A percentile compares a stretch with the other conserved stretches of the same genome.
These are phyloP conservation scores for Pseudanteris insignis DNA, from an alignment of 2,888 invertebrate genomes.

Conservation along the genomic window DNA sequence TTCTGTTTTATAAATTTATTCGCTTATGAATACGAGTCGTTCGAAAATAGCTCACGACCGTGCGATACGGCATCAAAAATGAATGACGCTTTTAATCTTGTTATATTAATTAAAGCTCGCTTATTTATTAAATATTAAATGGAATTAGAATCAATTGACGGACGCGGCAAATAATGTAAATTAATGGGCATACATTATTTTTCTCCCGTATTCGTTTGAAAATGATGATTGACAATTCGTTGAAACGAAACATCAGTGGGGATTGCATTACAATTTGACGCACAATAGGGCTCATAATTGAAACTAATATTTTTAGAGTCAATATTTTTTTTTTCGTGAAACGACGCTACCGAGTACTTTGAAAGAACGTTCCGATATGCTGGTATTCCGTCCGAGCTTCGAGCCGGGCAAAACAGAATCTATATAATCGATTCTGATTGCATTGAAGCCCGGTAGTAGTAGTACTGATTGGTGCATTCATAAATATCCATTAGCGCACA, in stretches of 20 bases:
- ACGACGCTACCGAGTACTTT: slow-evolving; percentile 4
- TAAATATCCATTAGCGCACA: slow-evolving; percentile 67
- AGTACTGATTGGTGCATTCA: slow-evolving; percentile 66
- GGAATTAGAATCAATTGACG: no score
- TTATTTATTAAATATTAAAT: slow-evolving; percentile 8
- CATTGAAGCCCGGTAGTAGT: slow-evolving; percentile 65
- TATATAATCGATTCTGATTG: slow-evolving; percentile 67
- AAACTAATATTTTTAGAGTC: slow-evolving; percentile 10
- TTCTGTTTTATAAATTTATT: slow-evolving; percentile 21
- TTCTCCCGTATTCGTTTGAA: no score
- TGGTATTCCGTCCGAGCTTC: slow-evolving; percentile 47
- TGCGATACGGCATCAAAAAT: slow-evolving; percentile 24
- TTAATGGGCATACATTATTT: no score
- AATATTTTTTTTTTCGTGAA: slow-evolving; percentile 19
- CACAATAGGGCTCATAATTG: no score
- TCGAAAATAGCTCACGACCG: slow-evolving; percentile 7
- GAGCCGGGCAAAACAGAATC: slow-evolving; percentile 51
- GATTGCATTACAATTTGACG: no score
- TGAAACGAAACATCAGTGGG: no score
- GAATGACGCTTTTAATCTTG: slow-evolving; percentile 19
- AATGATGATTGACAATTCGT: no score
- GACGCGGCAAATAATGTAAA: no score
- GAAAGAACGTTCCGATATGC: slow-evolving; percentile 14
- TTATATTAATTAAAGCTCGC: slow-evolving; percentile 26
- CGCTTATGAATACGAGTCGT: slow-evolving; percentile 16